Percentiles rank a stretch among this genome's conserved stretches.
Conservation (phyloP, 2,113 vertebrate species). For the cattle (Bos taurus) region ARS-UCD2.0 NC_037333.1:35972001-35972500, state of each 20-base stretch:
- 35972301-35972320: neutral
- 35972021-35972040: neutral
- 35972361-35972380: neutral
- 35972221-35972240: neutral
- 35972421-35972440: neutral
- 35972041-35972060: neutral
- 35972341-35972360: neutral
- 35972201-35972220: neutral
- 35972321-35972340: neutral
- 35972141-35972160: neutral
- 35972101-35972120: neutral
- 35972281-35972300: neutral
- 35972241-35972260: neutral
- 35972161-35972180: neutral
- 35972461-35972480: neutral
- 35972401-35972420: neutral
- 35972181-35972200: neutral
- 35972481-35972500: neutral
- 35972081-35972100: conserved; percentile 5
- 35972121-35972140: neutral
- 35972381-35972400: neutral
- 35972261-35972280: neutral
- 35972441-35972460: neutral
- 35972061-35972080: neutral
- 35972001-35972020: neutral